Base-by-base conservation (phyloP, 2,888 invertebrate species). In the Trissolcus japonicus region DNA sequence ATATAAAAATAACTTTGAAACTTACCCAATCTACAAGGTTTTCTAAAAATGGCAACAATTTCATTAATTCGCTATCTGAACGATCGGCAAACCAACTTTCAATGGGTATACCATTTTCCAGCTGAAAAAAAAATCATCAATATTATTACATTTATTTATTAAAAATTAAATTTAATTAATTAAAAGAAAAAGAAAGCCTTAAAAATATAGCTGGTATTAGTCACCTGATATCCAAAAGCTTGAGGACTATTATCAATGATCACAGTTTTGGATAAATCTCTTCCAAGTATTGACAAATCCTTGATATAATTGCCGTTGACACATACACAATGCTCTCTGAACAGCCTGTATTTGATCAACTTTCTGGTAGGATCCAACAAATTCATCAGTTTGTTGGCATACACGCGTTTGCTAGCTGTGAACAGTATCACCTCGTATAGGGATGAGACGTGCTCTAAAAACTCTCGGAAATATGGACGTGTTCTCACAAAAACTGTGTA, bases 231-330 rank as follows among this genome's bases (percentile, higher is more conserved):
- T 76, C 98, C 98, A 90, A 98, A 98, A 11, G 98, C 97, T 91
- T 98, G 96, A 13, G 95, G 95, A 65, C 95, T 96, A 90, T 96
- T 96, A 90, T 96, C 96, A 80, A 96, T 93, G 81, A 96, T 96
- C 82, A 96, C 93, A 43, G 95, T 95, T 89, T 94, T 95, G 19
- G 96, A 94, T 80, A 98, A 91, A 90, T 98, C 98, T 54, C 98
- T 91, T 13, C 98, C 98, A 57, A 98, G 91, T 81, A 98, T 98
- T 9, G 95, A 95, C 67, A 98, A 91, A 90, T 98, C 98, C 88
- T 98, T 98, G 79, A 98, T 96, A 89, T 98, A 98, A 90, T 98
- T 98, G 1, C 98, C 98, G 90, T 97, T 96, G 40, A 98, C 96
- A 82, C 96, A 95, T 0, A 98, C 94, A 86, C 98, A 98, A 86